Percentiles rank a stretch among this genome's conserved stretches.
Conservation (phyloP, 2,888 invertebrate species). For the Monoplex corrugatus region DNA sequence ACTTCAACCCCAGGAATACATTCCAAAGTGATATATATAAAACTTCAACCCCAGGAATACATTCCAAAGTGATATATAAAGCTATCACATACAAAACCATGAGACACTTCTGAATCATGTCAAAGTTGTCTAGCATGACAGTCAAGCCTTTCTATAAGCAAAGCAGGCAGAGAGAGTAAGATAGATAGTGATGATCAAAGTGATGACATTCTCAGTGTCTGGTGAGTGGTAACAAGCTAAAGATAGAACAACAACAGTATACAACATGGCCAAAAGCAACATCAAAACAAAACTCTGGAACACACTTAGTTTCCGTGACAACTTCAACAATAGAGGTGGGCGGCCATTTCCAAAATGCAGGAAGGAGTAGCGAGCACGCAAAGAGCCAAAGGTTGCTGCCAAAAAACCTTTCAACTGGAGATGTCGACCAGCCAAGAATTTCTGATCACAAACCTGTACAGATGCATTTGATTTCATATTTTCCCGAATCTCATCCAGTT, state of each 20-base stretch:
- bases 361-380: constrained; percentile 22
- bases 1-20: no score
- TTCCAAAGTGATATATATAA: no score
- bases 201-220: constrained; percentile 52
- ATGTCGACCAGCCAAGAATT: constrained; percentile 34
- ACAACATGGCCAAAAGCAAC: constrained; percentile 44
- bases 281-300: constrained; percentile 14
- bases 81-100: not conserved
- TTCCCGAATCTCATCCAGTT: constrained; percentile 44
- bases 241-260: constrained; percentile 37
- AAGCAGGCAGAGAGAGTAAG: constrained; percentile 60
- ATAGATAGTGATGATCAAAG: constrained; percentile 55
- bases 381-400: constrained; percentile 38
- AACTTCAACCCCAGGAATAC: no score
- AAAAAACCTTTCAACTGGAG: constrained; percentile 17
- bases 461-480: not conserved
- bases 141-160: constrained; percentile 60
- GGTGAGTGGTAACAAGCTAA: constrained; percentile 42
- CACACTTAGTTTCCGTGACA: not conserved
- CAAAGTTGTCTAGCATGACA: not conserved
- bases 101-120: no score
- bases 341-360: constrained; percentile 31
- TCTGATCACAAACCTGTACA: constrained; percentile 43
- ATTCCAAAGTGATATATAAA: not conserved
- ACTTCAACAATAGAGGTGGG: not conserved